Evolutionary conservation across 2,888 invertebrate species (phyloP), one percentile per base, ranked within the genome.

Genomic region (Anthophora plumipes): DNA sequence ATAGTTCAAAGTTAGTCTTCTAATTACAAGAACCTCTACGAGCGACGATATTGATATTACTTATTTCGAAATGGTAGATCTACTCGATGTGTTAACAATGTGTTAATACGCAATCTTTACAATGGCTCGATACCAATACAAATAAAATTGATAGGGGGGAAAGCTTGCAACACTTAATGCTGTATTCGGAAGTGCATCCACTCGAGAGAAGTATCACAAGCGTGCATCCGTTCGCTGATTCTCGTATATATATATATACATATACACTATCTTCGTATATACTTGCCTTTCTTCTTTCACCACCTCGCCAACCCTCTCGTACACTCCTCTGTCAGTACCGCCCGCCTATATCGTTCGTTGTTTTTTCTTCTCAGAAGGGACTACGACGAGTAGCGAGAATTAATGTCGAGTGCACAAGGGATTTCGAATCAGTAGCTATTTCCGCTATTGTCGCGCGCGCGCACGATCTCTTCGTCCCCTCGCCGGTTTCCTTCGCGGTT

Each of bases 381-480:
- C 66, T 57, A n/a, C 54, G 14, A 11, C 67, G 66, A 79, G 77
- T 77, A 79, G 68, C 82, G 79, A 72, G 84, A 85, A 84, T 84
- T 84, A 85, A 80, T 80, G 64, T 76, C 48, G 78, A 77, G 72
- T 74, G 57, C 68, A 59, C 78, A 69, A 80, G 80, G 82, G 79
- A 82, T 79, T 85, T 82, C 77, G 82, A 79, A 84, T 77, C 84
- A 74, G 73, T 79, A 73, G 83, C 78, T 83, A 84, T 78, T 86
- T 86, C 80, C 84, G 79, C 85, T 84, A 82, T 84, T 84, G 73
- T 82, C 74, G 68, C 64, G 50, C 63, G n/a, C 59, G 70, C 70
- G 74, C 46, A 61, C 59, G n/a, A 48, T 17, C 41, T 55, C 52
- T 72, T 71, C 60, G 59, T 55, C 66, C 77, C 46, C 50, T 57